Base-by-base conservation (phyloP, 2,888 invertebrate species). In the Nasonia oneida region DNA sequence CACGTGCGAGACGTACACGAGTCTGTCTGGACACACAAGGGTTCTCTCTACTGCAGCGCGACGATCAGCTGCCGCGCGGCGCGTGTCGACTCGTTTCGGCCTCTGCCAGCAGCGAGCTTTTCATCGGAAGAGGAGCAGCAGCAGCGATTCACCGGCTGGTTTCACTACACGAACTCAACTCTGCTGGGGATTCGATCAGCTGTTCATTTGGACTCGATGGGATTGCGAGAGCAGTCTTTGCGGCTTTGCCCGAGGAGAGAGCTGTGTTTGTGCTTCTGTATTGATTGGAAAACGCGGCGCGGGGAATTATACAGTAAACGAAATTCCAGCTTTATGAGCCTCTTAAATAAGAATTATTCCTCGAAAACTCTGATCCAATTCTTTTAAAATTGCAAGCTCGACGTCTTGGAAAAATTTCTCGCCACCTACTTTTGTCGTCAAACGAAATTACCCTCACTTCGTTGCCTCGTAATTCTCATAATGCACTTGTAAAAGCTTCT, bases 11-110 rank as follows among this genome's bases (percentile, higher is more conserved):
- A 47, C 47, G 23, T 14, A 18, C 37, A 23, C 37, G 14, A 73
- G 73, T 77, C 39, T 50, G 87, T 78, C 87, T 84, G 86, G 74
- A 80, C 80, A 29, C 42, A 84, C 84, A 83, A 80, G 80, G 81
- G 79, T 70, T 83, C 79, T 79, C 84, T 87, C 87, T 84, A 87
- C 87, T 86, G 86, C 50, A 64, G 53, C 12, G 37, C 8, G 42
- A 4, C 23, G 42, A 12, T n/a, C 73, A n/a, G 39, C 71, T 74
- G 74, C 23, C 23, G 47, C 74, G 10, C 6, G 4, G 1, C 3
- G 33, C 14, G 14, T 12, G 33, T 12, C 64, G 33, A 33, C 64
- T 67, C 33, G 29, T 67, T 67, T 67, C 64, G 64, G 14, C 61
- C n/a, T 47, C 4, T 64, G 33, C 64, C 29, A 67, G 64, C 5